A percentile compares a stretch with the other conserved stretches of the same genome.
These are phyloP conservation scores for Colletes gigas DNA, from an alignment of 1,140 invertebrate genomes.

Conservation along the genomic window DNA sequence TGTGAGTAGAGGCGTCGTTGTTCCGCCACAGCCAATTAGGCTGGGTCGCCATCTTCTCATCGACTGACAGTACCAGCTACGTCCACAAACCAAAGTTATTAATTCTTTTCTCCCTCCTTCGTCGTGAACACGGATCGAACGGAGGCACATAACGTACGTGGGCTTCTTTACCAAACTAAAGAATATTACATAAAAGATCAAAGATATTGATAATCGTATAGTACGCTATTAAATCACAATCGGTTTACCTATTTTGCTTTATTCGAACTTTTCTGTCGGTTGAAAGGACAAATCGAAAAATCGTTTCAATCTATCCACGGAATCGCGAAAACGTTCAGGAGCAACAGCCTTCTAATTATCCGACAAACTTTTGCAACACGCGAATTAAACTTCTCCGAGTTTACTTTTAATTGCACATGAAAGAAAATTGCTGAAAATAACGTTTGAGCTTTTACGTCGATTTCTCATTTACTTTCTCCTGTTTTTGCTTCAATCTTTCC, in stretches of 20 bases:
- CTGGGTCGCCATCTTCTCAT: no score
- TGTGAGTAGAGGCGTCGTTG: no score
- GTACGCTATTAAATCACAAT: slow-evolving; percentile 13
- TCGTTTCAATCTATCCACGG: slow-evolving; percentile 4
- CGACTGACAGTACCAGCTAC: no score
- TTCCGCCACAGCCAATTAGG: no score
- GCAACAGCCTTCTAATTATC: neutral
- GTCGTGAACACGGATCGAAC: neutral
- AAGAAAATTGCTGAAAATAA: neutral
- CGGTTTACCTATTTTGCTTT: slow-evolving; percentile 2
- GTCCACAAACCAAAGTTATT: neutral
- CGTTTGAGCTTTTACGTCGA: neutral
- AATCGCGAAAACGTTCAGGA: neutral
- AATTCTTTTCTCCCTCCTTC: no score
- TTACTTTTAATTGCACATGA: neutral
- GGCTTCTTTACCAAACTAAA: slow-evolving; percentile 4
- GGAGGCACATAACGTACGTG: neutral
- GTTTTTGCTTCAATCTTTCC: no score
- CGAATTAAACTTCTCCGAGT: neutral
- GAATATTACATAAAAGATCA: slow-evolving; percentile 10
- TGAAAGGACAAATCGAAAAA: slow-evolving; percentile 12
- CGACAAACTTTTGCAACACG: neutral
- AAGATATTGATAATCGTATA: slow-evolving; percentile 20
- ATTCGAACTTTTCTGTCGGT: neutral
- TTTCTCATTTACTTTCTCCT: no score